Base-by-base conservation (phyloP, 2,113 vertebrate species). In the Poeciliopsis prolifica region DNA sequence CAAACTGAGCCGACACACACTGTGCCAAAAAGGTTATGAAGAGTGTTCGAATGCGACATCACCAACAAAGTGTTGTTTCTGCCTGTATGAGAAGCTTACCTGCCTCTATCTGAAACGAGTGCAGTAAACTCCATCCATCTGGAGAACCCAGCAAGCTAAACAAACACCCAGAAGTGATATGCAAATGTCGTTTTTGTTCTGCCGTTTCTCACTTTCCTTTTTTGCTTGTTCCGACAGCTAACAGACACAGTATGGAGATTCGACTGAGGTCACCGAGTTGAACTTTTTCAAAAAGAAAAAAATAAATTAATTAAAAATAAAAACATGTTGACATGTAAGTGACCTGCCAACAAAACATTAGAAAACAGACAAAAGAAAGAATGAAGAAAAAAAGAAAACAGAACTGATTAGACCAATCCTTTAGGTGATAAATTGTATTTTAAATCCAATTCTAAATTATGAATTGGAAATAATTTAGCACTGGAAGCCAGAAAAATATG, bases 211-310 rank as follows among this genome's bases (percentile, higher is more conserved):
- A 68, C 19, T 60, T 61, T 68, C 67, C 10, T 81, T 80, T 28
- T 35, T 42, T 75, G 67, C 19, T 61, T 48, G 42, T 85, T 87
- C 68, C 40, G 44, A 70, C 37, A 75, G 58, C 31, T 85, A 66
- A 79, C 89, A 92, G 95, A 98, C 97, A 99, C 98, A 99, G 97
- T 99, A 98, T 99, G 98, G 96, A 99, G 97, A 97, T 95, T 95
- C 92, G 95, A 94, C 94, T 96, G 95, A 97, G 97, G 97, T 98
- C 97, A 99, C 97, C 96, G 97, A 94, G 95, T 96, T 97, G 94
- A 93, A 86, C 77, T 90, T 92, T 93, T 84, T 54, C 78, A 83
- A 68, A 37, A 87, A 85, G 79, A 51, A 1, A 31, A 79, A 83
- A 69, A 68, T 60, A 77, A 54, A 64, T 10, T 33, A 48, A 48